Evolutionary conservation across 1,140 invertebrate species (phyloP).

Genomic region (Sycophila sp.): DNA sequence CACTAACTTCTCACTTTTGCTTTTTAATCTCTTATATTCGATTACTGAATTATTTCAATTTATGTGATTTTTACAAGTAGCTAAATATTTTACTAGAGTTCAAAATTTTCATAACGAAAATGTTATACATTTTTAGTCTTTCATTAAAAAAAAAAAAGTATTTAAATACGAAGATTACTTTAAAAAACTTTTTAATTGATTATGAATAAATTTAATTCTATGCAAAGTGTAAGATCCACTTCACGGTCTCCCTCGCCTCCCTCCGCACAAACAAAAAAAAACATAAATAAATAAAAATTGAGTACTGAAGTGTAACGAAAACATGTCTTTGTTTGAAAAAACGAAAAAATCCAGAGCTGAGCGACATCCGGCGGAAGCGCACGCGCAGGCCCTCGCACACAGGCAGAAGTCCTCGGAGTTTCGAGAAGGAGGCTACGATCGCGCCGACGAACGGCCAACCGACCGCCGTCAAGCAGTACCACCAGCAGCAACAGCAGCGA

Average conservation of each 20-base stretch:
- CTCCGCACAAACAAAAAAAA: background rate
- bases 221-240: background rate
- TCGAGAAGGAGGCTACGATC: slow-evolving; percentile 48
- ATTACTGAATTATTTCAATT: too few relatives aligned
- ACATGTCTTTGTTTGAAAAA: slow-evolving; percentile 50
- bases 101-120: too few relatives aligned
- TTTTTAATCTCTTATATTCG: too few relatives aligned
- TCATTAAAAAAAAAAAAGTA: too few relatives aligned
- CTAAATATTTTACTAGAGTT: too few relatives aligned
- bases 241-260: background rate
- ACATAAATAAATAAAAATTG: background rate
- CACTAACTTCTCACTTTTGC: too few relatives aligned
- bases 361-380: slow-evolving; percentile 63
- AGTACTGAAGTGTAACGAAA: slow-evolving; percentile 39
- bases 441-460: slow-evolving; percentile 15
- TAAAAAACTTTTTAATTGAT: too few relatives aligned
- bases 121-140: too few relatives aligned
- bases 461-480: background rate
- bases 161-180: too few relatives aligned
- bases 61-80: too few relatives aligned
- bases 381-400: slow-evolving; percentile 61
- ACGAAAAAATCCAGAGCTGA: slow-evolving; percentile 57
- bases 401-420: slow-evolving; percentile 57
- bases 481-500: background rate
- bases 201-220: background rate